Conservation (phyloP, 1,140 invertebrate species). For the Eulimnadia texana region DNA sequence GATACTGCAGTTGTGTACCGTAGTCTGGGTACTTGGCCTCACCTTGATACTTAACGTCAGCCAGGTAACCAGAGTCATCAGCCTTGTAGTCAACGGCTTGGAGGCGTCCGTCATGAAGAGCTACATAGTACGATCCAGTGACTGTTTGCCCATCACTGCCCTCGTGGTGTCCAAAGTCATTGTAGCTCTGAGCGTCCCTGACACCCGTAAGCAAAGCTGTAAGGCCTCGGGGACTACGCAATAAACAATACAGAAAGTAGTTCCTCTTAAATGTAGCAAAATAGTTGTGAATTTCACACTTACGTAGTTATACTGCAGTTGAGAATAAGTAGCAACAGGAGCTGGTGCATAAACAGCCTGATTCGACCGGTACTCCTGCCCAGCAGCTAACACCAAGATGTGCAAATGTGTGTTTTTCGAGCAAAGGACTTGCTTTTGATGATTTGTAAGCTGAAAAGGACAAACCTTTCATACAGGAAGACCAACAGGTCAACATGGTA, state of each 20-base stretch:
- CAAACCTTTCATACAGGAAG: too few species aligned
- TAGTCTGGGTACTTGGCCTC: slow-evolving; percentile 13
- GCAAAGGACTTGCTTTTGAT: too few species aligned
- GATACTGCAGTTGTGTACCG: slow-evolving; percentile 1
- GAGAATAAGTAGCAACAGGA: background rate
- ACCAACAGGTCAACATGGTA: too few species aligned
- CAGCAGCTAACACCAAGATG: too few species aligned
- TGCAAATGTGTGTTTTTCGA: too few species aligned
- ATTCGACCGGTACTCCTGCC: too few species aligned
- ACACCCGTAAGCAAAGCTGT: slow-evolving; percentile 19
- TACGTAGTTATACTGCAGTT: background rate
- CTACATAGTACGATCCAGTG: slow-evolving; percentile 18
- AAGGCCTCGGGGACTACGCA: slow-evolving; percentile 14
- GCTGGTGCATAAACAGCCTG: too few species aligned
- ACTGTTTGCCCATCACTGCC: slow-evolving; percentile 19
- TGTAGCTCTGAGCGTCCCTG: slow-evolving; percentile 18
- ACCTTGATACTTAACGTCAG: slow-evolving; percentile 12
- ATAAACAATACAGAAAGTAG: background rate
- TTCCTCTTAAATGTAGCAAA: background rate
- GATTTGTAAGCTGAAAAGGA: too few species aligned
- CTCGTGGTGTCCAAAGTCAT: slow-evolving; percentile 19
- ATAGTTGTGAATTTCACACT: background rate
- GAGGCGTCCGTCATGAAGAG: slow-evolving; percentile 20
- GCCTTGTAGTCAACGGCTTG: slow-evolving; percentile 18
- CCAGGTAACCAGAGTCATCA: slow-evolving; percentile 13